Percentiles rank a stretch among this genome's conserved stretches.
Evolutionary conservation across 1,140 invertebrate genomes (phyloP).

Genomic region (Ceratina japonica): DNA sequence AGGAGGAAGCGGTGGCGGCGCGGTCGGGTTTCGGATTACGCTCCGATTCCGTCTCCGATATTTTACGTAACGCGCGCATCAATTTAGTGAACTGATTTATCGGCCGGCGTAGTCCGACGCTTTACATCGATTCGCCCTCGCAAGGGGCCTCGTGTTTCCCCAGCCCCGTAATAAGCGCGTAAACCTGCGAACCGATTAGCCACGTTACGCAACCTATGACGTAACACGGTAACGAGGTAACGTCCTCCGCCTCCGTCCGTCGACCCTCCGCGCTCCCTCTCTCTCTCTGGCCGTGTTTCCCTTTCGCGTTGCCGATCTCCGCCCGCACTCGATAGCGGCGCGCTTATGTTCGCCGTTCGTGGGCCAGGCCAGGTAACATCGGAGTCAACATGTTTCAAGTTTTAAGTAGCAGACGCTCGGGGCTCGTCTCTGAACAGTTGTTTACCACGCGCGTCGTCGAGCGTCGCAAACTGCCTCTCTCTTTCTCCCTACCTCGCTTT

Average conservation of each 20-base stretch:
- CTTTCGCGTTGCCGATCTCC: neutral
- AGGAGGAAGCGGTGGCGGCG: too few relatives aligned
- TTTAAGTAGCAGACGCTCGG: constrained; percentile 34
- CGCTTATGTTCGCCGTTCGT: constrained; percentile 40
- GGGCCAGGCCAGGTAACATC: neutral
- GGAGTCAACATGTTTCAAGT: constrained; percentile 57
- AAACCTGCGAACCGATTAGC: constrained; percentile 51
- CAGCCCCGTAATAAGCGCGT: constrained; percentile 49
- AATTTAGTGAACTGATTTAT: constrained; percentile 52
- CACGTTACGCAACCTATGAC: constrained; percentile 54
- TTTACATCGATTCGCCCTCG: constrained; percentile 43
- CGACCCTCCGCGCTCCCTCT: too few relatives aligned
- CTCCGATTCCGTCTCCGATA: constrained; percentile 7
- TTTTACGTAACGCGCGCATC: constrained; percentile 52
- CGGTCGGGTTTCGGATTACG: constrained; percentile 38
- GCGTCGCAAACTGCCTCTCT: neutral
- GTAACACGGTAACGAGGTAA: constrained; percentile 56
- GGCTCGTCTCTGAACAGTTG: neutral
- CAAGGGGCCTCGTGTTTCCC: neutral
- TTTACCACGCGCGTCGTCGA: neutral
- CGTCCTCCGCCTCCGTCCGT: constrained; percentile 11
- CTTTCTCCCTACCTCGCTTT: too few relatives aligned
- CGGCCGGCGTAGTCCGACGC: constrained; percentile 26
- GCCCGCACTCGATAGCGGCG: neutral
- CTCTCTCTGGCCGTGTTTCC: neutral